Base-by-base conservation (phyloP, 2,797 vertebrate genomes). In the Sorex maritimensis region DNA sequence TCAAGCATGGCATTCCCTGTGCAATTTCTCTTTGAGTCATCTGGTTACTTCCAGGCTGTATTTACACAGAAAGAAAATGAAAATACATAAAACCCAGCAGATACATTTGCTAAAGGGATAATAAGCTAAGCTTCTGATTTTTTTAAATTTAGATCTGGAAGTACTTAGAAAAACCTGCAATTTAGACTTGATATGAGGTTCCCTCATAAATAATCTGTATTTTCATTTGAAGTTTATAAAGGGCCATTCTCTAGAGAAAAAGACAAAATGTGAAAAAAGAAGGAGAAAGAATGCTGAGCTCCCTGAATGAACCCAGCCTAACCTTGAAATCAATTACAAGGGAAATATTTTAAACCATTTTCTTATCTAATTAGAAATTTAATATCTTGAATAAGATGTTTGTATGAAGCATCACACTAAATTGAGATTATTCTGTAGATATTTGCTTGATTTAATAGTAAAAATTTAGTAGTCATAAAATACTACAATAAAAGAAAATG, bases 321-420 rank as follows among this genome's bases (percentile, higher is more conserved):
- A 84, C 4, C n/a, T 63, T 82, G 63, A 94, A 94, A 88, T 82
- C 14, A 78, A 72, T 85, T 95, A 85, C 1, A 87, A 94, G 86
- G 65, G 28, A 41, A 87, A 94, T 92, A 82, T 9, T 63, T 69
- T 15, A 74, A 88, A 52, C 6, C 26, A 73, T 49, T 86, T 95
- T 80, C 14, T 67, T 81, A 34, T 34, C 65, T 87, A 87, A 94
- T 23, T 63, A 88, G 93, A 90, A 67, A 44, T 81, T 0, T 86
- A 94, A 90, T 92, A 44, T 85, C 46, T 71, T 72, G 77, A 55
- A 89, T 72, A 82, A 90, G 88, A 55, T 83, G 90, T 88, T 94
- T 49, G 17, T 52, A 79, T 6, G 21, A 61, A 44, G 58, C 8
- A 38, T 87, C 14, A 55, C 74, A 78, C 30, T 26, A 86, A 79